These are phyloP conservation scores for Phaonia tiefii DNA, from an alignment of 2,888 invertebrate genomes.

Conservation along the genomic window DNA sequence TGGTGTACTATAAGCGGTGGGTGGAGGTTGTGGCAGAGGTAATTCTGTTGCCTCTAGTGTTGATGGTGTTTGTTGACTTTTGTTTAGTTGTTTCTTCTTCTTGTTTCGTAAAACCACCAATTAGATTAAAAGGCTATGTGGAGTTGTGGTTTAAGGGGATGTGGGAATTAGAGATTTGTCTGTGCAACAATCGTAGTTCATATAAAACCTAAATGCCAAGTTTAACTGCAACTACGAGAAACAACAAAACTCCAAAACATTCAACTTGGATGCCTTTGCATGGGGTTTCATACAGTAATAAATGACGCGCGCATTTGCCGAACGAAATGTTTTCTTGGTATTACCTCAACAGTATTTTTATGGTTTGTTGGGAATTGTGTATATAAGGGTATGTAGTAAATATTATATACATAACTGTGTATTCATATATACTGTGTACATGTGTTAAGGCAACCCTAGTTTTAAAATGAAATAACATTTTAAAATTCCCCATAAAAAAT, in stretches of 20 bases:
- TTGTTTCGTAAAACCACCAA: no score
- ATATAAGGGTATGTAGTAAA: neutral
- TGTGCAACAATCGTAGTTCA: neutral
- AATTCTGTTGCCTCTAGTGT: neutral
- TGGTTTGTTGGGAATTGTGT: no score
- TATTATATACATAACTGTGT: no score
- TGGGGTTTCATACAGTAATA: slow-evolving; percentile 18
- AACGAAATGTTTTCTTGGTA: neutral
- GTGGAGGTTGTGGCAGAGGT: neutral
- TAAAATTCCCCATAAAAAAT: no score
- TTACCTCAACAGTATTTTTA: neutral
- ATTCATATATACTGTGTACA: no score
- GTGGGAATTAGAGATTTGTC: neutral
- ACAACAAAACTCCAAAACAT: slow-evolving; percentile 5
- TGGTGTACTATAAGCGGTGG: no score
- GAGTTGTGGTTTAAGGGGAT: neutral
- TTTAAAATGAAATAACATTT: no score
- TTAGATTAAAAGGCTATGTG: slow-evolving; percentile 19
- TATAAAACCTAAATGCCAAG: slow-evolving; percentile 19
- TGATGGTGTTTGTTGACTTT: no score
- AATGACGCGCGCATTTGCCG: no score
- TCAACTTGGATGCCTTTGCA: slow-evolving; percentile 7
- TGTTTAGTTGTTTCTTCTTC: no score
- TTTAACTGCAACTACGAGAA: neutral
- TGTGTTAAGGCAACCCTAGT: no score